Conservation (phyloP, 1,140 invertebrate genomes). For the Papilio dardanus region DNA sequence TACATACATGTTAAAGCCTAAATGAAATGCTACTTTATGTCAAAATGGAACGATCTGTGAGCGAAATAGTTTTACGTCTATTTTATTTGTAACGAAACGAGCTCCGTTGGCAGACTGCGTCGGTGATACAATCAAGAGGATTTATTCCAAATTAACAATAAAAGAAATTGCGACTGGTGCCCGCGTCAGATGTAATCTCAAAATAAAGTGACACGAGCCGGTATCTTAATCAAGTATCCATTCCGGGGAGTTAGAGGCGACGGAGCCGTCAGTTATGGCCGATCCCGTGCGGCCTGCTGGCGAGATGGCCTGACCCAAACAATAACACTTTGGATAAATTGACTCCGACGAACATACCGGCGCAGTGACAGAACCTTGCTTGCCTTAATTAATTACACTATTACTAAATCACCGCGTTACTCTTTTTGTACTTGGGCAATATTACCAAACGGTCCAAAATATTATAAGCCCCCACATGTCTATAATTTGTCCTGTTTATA, state of each 20-base stretch:
- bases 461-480: background rate
- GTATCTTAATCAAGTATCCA: constrained; percentile 79
- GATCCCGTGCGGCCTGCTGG: constrained; percentile 70
- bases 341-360: constrained; percentile 70
- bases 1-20: background rate
- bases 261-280: constrained; percentile 69
- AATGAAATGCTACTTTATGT: constrained; percentile 19
- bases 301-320: constrained; percentile 60
- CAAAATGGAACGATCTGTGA: background rate
- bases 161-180: constrained; percentile 67
- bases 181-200: constrained; percentile 70
- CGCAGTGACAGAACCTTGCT: constrained; percentile 52
- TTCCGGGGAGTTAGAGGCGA: constrained; percentile 65
- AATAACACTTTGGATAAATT: constrained; percentile 80
- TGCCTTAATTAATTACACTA: constrained; percentile 48
- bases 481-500: too few relatives aligned
- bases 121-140: constrained; percentile 58
- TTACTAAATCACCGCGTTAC: background rate
- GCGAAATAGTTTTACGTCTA: constrained; percentile 33
- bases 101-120: constrained; percentile 30
- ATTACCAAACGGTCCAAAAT: too few relatives aligned
- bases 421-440: constrained; percentile 30
- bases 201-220: constrained; percentile 74
- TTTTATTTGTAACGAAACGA: constrained; percentile 31
- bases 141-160: constrained; percentile 74